These are phyloP conservation scores for Notothenia rossii DNA, from an alignment of 2,113 vertebrate genomes.

Conservation along the genomic window DNA sequence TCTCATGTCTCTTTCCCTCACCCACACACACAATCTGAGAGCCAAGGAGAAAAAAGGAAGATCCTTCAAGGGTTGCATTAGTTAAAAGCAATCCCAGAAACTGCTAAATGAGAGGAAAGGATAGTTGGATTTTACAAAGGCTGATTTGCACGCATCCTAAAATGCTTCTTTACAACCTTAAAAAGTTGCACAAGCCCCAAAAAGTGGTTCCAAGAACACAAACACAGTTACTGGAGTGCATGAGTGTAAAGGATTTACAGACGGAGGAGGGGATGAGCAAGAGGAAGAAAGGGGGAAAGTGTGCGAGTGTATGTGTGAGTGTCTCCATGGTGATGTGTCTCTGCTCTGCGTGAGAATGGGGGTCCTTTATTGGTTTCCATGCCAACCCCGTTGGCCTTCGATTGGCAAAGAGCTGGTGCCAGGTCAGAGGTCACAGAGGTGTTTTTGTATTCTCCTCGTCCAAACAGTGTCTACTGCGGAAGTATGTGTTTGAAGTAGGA, in stretches of 20 bases:
- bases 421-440: conserved; percentile 80
- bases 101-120: not conserved
- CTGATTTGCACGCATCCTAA: not conserved
- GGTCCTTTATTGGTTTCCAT: conserved; percentile 78
- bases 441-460: conserved; percentile 64
- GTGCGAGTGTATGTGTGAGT: conserved; percentile 55
- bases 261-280: conserved; percentile 41
- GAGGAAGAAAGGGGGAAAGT: conserved; percentile 45
- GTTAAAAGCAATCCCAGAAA: conserved; percentile 6
- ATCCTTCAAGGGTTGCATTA: conserved; percentile 5
- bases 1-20: conserved; percentile 37
- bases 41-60: conserved; percentile 12
- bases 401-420: conserved; percentile 71
- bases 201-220: conserved; percentile 4
- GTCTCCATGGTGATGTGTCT: conserved; percentile 80
- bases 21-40: conserved; percentile 17
- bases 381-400: conserved; percentile 65
- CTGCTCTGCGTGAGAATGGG: conserved; percentile 81
- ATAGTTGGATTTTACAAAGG: conserved; percentile 7
- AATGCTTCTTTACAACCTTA: not conserved
- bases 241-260: conserved; percentile 35
- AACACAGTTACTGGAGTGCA: conserved; percentile 1
- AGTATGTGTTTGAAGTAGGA: conserved; percentile 10
- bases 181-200: conserved; percentile 2
- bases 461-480: conserved; percentile 38